These are phyloP conservation scores for Dicerorhinus sumatrensis DNA, from an alignment of 2,113 vertebrate species.

Conservation along the genomic window DNA sequence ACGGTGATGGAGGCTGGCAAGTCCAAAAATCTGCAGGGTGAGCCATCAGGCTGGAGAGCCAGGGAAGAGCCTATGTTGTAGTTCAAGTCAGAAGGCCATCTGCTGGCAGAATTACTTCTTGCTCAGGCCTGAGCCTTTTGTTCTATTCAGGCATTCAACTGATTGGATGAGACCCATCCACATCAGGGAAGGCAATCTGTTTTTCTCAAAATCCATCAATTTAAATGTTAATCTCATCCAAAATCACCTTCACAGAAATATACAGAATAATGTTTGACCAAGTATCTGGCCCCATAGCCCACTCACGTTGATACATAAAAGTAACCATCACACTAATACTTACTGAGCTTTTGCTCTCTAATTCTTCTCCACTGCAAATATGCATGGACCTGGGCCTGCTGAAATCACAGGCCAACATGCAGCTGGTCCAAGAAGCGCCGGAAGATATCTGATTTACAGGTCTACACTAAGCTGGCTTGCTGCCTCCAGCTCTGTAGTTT, in stretches of 20 bases:
- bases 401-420: background rate
- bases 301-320: conserved; percentile 1
- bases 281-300: background rate
- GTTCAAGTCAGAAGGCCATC: background rate
- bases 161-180: background rate
- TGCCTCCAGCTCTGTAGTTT: background rate
- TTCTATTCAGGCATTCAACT: background rate
- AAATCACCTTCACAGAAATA: conserved; percentile 26
- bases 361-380: background rate
- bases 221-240: background rate
- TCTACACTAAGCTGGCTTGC: background rate
- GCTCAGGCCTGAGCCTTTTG: background rate
- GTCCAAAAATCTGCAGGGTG: background rate
- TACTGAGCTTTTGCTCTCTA: background rate
- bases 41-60: background rate
- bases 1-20: background rate
- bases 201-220: background rate
- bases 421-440: background rate
- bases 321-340: background rate
- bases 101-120: background rate
- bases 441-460: background rate
- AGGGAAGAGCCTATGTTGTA: background rate
- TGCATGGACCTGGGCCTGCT: background rate
- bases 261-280: background rate
- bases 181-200: background rate